Conservation (phyloP, 2,888 invertebrate genomes). For the Cryptosula pallasiana region DNA sequence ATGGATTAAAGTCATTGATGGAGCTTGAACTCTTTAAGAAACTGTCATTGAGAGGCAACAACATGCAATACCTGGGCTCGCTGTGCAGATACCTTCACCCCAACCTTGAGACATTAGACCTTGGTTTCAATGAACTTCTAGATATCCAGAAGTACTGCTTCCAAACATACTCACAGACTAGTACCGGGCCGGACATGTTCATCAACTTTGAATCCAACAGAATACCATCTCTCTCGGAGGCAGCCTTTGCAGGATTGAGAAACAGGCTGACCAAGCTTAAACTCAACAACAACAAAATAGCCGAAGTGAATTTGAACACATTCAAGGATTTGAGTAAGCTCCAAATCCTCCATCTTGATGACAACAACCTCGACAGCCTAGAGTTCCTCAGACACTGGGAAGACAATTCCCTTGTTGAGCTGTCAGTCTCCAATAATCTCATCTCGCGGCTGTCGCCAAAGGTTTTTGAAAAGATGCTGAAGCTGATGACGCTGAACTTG, state of each 20-base stretch:
- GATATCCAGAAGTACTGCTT: conserved; percentile 19
- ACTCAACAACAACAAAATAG: conserved; percentile 2
- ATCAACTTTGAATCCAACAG: conserved; percentile 11
- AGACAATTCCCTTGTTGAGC: not conserved
- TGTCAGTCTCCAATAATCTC: not conserved
- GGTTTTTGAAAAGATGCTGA: not conserved
- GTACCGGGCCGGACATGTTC: not conserved
- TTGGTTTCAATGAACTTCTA: not conserved
- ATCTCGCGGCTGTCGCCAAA: not conserved
- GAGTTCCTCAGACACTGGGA: conserved; percentile 20
- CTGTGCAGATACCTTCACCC: not conserved
- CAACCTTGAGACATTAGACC: not conserved
- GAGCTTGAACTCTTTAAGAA: not conserved
- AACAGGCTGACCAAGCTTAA: not conserved
- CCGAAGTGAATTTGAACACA: conserved; percentile 13
- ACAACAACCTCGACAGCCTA: not conserved
- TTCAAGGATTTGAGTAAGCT: conserved; percentile 16
- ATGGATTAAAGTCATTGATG: not conserved
- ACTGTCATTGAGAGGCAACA: conserved; percentile 6
- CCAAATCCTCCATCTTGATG: not conserved
- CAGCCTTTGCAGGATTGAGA: conserved; percentile 16
- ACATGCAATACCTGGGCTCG: not conserved
- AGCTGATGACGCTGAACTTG: not conserved
- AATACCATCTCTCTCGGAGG: not conserved
- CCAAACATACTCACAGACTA: not conserved